A percentile compares a stretch with the other conserved stretches of the same genome.
Evolutionary conservation across 2,797 vertebrate species (phyloP).

Genomic region (Lophius americanus): DNA sequence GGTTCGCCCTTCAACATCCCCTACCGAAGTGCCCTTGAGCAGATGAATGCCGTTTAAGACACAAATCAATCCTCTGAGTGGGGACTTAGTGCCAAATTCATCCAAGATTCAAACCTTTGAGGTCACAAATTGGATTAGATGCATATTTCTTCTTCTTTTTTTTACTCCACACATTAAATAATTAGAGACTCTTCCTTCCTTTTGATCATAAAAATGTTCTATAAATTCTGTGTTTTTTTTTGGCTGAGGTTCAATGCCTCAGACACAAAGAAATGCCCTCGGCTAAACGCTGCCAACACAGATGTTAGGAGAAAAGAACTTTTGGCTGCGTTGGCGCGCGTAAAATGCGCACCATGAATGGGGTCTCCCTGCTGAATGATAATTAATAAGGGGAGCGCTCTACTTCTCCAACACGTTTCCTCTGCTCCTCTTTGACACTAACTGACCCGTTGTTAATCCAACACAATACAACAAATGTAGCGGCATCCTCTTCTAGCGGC

Average conservation of each 20-base stretch:
- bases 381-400: conserved; percentile 56
- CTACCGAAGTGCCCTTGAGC: conserved; percentile 51
- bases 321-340: conserved; percentile 13
- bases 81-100: conserved; percentile 13
- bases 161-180: no score
- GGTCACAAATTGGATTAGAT: background rate
- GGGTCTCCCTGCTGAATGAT: conserved; percentile 45
- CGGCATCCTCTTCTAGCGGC: conserved; percentile 68
- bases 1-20: conserved; percentile 31
- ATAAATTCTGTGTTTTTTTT: background rate
- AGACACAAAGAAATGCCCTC: background rate
- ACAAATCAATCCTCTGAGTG: conserved; percentile 22
- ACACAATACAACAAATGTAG: conserved; percentile 75
- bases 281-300: background rate
- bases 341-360: conserved; percentile 45
- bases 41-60: conserved; percentile 36
- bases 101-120: background rate
- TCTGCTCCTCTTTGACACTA: conserved; percentile 67
- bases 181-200: background rate
- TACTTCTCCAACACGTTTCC: conserved; percentile 60
- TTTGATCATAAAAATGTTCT: background rate
- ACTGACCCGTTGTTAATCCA: conserved; percentile 78
- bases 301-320: conserved; percentile 13
- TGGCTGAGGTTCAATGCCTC: background rate
- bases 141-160: no score